Conservation (phyloP, 2,797 vertebrate genomes). For the Pitangus sulphuratus region DNA sequence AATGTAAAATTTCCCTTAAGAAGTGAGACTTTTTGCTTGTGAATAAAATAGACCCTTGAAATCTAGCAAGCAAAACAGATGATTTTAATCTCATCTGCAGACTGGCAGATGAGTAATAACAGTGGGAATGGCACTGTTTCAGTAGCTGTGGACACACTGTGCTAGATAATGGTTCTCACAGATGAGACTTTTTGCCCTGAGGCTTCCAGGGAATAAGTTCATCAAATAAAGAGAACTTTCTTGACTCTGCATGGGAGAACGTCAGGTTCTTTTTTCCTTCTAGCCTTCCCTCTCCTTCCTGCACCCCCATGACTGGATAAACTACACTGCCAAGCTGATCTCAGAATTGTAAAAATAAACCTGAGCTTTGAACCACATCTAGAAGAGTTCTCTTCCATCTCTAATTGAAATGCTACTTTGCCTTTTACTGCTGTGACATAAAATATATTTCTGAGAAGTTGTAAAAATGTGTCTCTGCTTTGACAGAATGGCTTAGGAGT, state of each 20-base stretch:
- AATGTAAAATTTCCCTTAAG: background rate
- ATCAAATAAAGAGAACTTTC: background rate
- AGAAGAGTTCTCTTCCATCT: background rate
- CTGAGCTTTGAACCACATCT: background rate
- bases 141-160: background rate
- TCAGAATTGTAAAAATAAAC: background rate
- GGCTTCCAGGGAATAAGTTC: background rate
- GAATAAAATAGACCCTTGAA: background rate
- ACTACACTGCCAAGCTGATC: background rate
- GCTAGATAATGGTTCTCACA: background rate
- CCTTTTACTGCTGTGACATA: background rate
- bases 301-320: background rate
- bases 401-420: background rate
- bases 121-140: background rate
- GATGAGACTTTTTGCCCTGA: background rate
- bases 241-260: background rate
- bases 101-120: background rate
- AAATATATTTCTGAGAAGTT: background rate
- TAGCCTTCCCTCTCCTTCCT: background rate
- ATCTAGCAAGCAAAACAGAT: background rate
- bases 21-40: background rate
- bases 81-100: background rate
- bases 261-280: background rate
- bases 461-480: constrained; percentile 18
- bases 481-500: constrained; percentile 76